Evolutionary conservation across 2,113 vertebrate genomes (phyloP).

Genomic region (Limnothrissa miodon): DNA sequence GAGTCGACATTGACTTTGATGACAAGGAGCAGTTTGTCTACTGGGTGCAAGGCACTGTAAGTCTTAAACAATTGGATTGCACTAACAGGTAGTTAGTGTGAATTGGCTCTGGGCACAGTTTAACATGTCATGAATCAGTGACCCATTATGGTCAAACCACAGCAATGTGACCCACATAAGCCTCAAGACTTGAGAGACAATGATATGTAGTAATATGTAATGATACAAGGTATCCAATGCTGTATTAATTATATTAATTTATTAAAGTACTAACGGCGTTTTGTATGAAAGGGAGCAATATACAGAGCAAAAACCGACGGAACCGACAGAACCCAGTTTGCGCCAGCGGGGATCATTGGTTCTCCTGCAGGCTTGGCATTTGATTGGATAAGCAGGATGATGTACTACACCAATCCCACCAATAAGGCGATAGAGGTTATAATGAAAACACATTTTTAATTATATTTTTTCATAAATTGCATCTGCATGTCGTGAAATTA

Average conservation of each 20-base stretch:
- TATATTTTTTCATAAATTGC: too few relatives aligned
- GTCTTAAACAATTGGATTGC: constrained; percentile 41
- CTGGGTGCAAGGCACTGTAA: constrained; percentile 68
- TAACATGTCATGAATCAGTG: too few relatives aligned
- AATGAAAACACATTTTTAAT: too few relatives aligned
- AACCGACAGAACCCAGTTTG: constrained; percentile 67
- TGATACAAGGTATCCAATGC: too few relatives aligned
- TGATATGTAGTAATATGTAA: too few relatives aligned
- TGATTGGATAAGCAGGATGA: constrained; percentile 68
- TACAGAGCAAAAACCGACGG: constrained; percentile 66
- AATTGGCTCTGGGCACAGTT: too few relatives aligned
- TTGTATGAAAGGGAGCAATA: constrained; percentile 61
- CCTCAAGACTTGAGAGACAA: too few relatives aligned
- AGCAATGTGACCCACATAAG: too few relatives aligned
- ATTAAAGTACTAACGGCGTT: background rate
- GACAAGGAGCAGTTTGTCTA: constrained; percentile 67
- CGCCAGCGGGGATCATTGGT: constrained; percentile 64
- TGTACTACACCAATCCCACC: constrained; percentile 71
- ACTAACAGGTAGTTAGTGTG: too few relatives aligned
- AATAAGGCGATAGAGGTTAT: constrained; percentile 68
- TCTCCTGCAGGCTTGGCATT: constrained; percentile 67
- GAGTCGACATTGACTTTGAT: constrained; percentile 69
- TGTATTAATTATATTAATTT: too few relatives aligned
- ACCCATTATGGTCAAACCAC: too few relatives aligned
- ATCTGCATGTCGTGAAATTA: too few relatives aligned